These are phyloP conservation scores for Petrolisthes cinctipes DNA, from an alignment of 2,888 invertebrate genomes.

Conservation along the genomic window DNA sequence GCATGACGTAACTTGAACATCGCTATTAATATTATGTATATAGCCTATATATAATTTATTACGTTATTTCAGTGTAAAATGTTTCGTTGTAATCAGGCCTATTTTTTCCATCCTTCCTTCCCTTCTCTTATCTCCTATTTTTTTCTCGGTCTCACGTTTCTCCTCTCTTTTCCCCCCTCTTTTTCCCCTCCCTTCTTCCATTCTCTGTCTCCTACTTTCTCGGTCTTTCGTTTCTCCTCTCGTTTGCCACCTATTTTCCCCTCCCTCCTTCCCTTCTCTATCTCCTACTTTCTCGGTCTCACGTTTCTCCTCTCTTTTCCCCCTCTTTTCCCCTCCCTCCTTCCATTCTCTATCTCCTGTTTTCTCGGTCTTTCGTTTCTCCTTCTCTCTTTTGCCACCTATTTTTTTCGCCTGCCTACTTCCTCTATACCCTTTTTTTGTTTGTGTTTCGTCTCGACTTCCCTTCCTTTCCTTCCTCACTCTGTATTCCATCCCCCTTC, in stretches of 20 bases:
- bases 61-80: too few species aligned
- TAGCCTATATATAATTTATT: too few species aligned
- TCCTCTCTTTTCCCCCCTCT: neutral
- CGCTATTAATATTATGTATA: too few species aligned
- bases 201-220: neutral
- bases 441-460: neutral
- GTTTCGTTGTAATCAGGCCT: too few species aligned
- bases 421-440: neutral
- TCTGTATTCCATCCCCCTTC: too few species aligned
- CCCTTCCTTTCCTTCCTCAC: too few species aligned
- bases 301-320: neutral
- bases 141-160: too few species aligned
- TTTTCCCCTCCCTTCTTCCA: neutral
- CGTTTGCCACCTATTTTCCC: neutral
- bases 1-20: too few species aligned
- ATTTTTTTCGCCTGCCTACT: neutral
- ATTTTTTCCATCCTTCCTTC: too few species aligned
- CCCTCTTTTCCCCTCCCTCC: neutral
- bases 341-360: neutral
- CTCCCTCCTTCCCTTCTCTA: neutral
- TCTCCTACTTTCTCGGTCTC: neutral
- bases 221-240: neutral
- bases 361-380: too few species aligned
- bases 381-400: neutral
- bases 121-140: too few species aligned